Evolutionary conservation across 2,797 vertebrate genomes (phyloP), one percentile per base, ranked within the genome.

Genomic region (Anguilla megastoma): DNA sequence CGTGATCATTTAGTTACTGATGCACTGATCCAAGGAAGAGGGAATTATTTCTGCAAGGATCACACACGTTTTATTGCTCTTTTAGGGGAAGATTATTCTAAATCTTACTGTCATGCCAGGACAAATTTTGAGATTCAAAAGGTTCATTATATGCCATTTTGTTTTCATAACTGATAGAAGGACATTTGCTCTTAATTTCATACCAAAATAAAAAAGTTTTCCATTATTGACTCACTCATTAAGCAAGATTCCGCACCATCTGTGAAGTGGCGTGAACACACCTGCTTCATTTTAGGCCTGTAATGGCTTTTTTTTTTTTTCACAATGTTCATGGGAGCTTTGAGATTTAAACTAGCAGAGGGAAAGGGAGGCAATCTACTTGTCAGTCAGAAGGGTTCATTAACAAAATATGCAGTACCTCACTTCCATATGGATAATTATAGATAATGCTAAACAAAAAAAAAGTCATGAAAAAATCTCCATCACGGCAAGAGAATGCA

Each of bases 281-380:
- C 96, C 96, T 96, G 96, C 95, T 94, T 93, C 93, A 92, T 93
- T 93, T 94, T 92, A 92, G 90, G 94, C 92, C 90, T 91, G 92
- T 95, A 96, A 96, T 94, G 94, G 93, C 93, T 95, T 96, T n/a
- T n/a, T n/a, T n/a, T n/a, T n/a, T n/a, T n/a, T n/a, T 96, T 95
- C 95, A 94, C 93, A 91, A 95, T 95, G 94, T 95, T 95, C 93
- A 91, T 90, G 90, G 90, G 93, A 93, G 91, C 93, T 94, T 92
- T 71, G 48, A 56, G 85, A 36, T 52, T 87, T 87, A 88, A 21
- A 93, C 91, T 92, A 92, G 80, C 93, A 94, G 88, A 94, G 92
- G 92, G 94, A 93, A 90, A 91, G 87, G 91, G 93, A 92, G 94
- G 94, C 94, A 94, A 93, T 89, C 93, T 93, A 93, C 92, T 93